Percentiles rank a stretch among this genome's conserved stretches.
These are phyloP conservation scores for Rhabdophis nuchalis DNA, from an alignment of 2,797 vertebrate species.

Conservation along the genomic window DNA sequence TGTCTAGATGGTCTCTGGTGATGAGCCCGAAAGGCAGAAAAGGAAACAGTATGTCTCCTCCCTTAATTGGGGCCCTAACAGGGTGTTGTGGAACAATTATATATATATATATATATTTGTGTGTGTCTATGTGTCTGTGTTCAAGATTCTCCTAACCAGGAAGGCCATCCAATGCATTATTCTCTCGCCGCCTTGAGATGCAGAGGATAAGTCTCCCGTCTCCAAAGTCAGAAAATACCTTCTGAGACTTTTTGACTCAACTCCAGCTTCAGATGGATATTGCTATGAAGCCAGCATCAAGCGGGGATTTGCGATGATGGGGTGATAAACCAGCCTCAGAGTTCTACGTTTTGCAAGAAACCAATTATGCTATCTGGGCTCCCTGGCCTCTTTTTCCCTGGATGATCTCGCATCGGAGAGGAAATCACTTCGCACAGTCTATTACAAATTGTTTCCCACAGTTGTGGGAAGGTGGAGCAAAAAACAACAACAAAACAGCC, in stretches of 20 bases:
- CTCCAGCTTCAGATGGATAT: background rate
- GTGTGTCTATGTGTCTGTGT: too few species aligned
- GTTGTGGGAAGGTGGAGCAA: background rate
- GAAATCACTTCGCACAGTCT: background rate
- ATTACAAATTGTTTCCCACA: background rate
- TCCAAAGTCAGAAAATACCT: background rate
- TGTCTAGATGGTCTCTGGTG: too few species aligned
- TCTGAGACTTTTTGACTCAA: background rate
- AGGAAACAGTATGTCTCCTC: too few species aligned
- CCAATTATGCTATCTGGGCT: background rate
- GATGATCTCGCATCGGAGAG: background rate
- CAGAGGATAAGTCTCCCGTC: background rate
- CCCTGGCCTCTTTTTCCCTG: background rate
- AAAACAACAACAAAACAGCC: background rate
- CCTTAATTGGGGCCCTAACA: too few species aligned
- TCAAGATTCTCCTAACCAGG: background rate
- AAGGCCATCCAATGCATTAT: background rate
- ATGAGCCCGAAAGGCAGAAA: too few species aligned
- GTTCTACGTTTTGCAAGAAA: background rate
- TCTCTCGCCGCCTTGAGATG: background rate
- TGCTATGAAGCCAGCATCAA: background rate
- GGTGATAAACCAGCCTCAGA: background rate
- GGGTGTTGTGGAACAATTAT: too few species aligned
- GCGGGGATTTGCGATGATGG: background rate
- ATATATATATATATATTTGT: too few species aligned